These are phyloP conservation scores for Muscicapa comitata DNA, from an alignment of 2,797 vertebrate genomes.

Conservation along the genomic window DNA sequence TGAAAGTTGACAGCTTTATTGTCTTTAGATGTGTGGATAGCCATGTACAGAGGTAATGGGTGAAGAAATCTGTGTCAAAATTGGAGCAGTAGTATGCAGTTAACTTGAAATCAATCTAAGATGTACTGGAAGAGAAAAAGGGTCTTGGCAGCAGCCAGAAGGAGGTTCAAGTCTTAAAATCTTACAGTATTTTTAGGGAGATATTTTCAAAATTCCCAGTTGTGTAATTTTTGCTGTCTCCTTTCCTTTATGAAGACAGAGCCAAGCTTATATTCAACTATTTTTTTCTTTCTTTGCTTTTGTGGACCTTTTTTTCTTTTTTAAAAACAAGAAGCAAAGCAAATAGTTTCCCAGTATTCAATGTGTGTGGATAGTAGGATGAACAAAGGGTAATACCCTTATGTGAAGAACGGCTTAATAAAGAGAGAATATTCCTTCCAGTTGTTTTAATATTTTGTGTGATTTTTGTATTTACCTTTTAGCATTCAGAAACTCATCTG, in stretches of 20 bases:
- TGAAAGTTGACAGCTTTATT: not conserved
- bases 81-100: not conserved
- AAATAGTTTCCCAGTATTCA: not conserved
- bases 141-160: not conserved
- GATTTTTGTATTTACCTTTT: not conserved
- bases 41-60: not conserved
- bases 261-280: not conserved
- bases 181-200: not conserved
- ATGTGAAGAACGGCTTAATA: not conserved
- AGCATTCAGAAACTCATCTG: not conserved
- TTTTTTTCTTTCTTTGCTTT: not conserved
- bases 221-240: not conserved
- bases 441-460: not conserved
- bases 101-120: not conserved
- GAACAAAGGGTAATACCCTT: not conserved
- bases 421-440: not conserved
- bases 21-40: not conserved
- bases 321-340: not conserved
- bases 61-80: not conserved
- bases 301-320: not conserved
- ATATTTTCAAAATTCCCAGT: not conserved
- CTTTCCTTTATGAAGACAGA: not conserved
- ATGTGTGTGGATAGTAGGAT: not conserved
- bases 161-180: not conserved
- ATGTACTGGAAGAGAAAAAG: not conserved